Evolutionary conservation across 1,140 invertebrate genomes (phyloP).

Genomic region (Bombus waltoni): DNA sequence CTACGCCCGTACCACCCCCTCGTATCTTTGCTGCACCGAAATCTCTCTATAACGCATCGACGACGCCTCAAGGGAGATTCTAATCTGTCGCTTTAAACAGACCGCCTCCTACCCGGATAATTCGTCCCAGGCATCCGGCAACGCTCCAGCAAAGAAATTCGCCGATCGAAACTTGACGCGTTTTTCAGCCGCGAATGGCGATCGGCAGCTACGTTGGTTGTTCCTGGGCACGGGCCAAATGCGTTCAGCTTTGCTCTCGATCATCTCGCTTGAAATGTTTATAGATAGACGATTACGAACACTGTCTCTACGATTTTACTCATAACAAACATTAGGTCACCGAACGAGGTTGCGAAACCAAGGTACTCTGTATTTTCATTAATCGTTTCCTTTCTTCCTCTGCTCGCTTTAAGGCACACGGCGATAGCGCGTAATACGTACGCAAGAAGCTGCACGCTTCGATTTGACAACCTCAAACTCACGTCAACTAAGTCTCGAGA

Average conservation of each 20-base stretch:
- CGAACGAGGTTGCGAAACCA: background rate
- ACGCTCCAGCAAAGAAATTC: slow-evolving; percentile 46
- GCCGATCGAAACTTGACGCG: background rate
- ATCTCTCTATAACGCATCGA: slow-evolving; percentile 54
- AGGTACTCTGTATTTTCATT: too few species aligned
- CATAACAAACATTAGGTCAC: too few species aligned
- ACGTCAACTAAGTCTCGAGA: background rate
- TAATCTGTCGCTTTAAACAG: slow-evolving; percentile 64
- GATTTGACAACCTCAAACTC: background rate
- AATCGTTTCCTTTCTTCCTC: background rate
- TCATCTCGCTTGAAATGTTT: slow-evolving; percentile 19
- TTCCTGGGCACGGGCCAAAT: slow-evolving; percentile 20
- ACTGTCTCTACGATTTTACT: background rate
- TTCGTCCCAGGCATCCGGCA: slow-evolving; percentile 30
- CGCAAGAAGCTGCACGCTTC: background rate
- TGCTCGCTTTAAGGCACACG: background rate
- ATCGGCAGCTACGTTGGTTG: slow-evolving; percentile 19
- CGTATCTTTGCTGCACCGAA: slow-evolving; percentile 25
- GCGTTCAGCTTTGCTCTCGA: slow-evolving; percentile 10
- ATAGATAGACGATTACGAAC: background rate
- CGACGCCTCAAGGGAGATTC: slow-evolving; percentile 65
- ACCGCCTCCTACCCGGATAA: slow-evolving; percentile 36
- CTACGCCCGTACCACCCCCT: slow-evolving; percentile 32
- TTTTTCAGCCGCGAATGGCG: background rate
- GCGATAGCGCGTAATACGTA: background rate